These are phyloP conservation scores for Parascotia fuliginaria DNA, from an alignment of 2,888 invertebrate genomes.

Conservation along the genomic window DNA sequence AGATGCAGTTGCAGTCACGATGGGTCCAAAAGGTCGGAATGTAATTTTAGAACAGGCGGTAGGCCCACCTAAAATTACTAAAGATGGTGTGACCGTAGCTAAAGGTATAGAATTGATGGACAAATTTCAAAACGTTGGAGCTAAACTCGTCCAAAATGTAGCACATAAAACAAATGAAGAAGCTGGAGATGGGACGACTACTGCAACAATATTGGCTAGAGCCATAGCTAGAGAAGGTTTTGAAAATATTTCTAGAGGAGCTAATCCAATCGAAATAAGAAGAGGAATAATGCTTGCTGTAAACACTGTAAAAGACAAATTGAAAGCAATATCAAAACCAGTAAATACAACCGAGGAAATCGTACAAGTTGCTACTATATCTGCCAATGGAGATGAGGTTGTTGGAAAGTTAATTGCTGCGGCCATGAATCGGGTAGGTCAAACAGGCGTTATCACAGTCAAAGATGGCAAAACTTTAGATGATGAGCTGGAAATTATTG, in stretches of 20 bases:
- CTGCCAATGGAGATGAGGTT: conserved; percentile 97
- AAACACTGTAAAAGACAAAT: conserved; percentile 92
- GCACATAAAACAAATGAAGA: conserved; percentile 99
- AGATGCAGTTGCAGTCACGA: conserved; percentile 99
- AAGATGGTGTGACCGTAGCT: conserved; percentile 99
- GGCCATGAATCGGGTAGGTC: conserved; percentile 98
- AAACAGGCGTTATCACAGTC: conserved; percentile 99
- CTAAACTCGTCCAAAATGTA: conserved; percentile 98
- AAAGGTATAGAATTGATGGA: conserved; percentile 98
- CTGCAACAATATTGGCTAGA: conserved; percentile 98
- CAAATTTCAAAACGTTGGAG: conserved; percentile 99
- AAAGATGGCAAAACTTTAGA: conserved; percentile 98
- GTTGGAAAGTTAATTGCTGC: conserved; percentile 97
- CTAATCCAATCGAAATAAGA: conserved; percentile 98
- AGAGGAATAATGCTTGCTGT: conserved; percentile 97
- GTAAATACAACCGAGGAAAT: conserved; percentile 99
- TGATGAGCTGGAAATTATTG: conserved; percentile 97
- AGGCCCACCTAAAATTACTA: conserved; percentile 99
- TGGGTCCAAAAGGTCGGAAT: conserved; percentile 99
- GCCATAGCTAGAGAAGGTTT: conserved; percentile 99
- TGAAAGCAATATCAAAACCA: conserved; percentile 94
- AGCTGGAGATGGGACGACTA: conserved; percentile 99
- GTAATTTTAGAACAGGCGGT: conserved; percentile 99
- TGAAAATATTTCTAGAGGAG: conserved; percentile 97
- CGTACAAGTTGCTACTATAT: conserved; percentile 99